Evolutionary conservation across 1,140 invertebrate species (phyloP).

Genomic region (Caenorhabditis elegans): WBcel235 BX284605.5:4574501-4575000

Average conservation of each 20-base stretch:
- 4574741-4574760: neutral
- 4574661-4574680: neutral
- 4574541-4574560: no score
- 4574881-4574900: neutral
- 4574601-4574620: no score
- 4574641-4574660: neutral
- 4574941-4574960: neutral
- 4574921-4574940: neutral
- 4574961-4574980: neutral
- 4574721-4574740: neutral
- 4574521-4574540: no score
- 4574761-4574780: no score
- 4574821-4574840: no score
- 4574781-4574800: no score
- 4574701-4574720: neutral
- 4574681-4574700: neutral
- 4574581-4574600: no score
- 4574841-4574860: neutral
- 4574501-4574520: no score
- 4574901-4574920: neutral
- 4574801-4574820: no score
- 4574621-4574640: no score
- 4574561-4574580: no score
- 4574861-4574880: neutral
- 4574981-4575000: neutral